phyloP scores from a whole-genome alignment of 2,797 vertebrate species.

The Euthynnus affinis region DNA sequence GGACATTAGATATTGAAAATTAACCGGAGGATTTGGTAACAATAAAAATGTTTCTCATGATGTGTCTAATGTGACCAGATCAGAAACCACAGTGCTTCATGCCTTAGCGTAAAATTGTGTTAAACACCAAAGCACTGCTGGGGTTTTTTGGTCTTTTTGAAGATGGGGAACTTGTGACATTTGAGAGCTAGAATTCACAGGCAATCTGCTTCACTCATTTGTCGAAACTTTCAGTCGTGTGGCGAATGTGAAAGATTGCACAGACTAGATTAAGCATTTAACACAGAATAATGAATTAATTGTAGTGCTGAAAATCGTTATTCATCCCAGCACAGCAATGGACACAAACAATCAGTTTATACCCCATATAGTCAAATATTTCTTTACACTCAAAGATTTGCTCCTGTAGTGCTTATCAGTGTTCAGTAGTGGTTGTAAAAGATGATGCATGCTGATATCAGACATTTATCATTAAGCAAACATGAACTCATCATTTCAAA shows the following conservation, averaged over 20 bases:
- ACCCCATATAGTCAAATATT: neutral
- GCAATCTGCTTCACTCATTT: constrained; percentile 71
- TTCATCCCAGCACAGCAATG: constrained; percentile 19
- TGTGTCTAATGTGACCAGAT: constrained; percentile 36
- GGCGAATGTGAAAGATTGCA: constrained; percentile 63
- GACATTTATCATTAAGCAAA: constrained; percentile 8
- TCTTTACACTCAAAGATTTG: neutral
- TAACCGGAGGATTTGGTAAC: constrained; percentile 75
- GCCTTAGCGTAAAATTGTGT: constrained; percentile 1
- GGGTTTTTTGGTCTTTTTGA: constrained; percentile 30
- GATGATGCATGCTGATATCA: neutral
- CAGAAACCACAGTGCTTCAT: constrained; percentile 10
- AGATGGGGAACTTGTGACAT: constrained; percentile 58
- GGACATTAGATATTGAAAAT: constrained; percentile 82
- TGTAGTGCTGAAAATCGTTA: constrained; percentile 25
- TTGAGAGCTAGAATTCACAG: constrained; percentile 67
- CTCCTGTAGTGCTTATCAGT: constrained; percentile 11
- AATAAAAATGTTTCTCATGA: constrained; percentile 56
- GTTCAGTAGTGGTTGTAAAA: neutral
- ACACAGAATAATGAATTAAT: constrained; percentile 65
- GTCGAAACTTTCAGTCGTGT: constrained; percentile 51
- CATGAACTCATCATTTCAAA: neutral
- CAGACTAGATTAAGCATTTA: constrained; percentile 52
- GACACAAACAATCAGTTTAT: constrained; percentile 7
- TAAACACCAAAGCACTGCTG: constrained; percentile 8